Evolutionary conservation across 2,888 invertebrate species (phyloP), one percentile per base, ranked within the genome.

Genomic region (Euplagia quadripunctaria): DNA sequence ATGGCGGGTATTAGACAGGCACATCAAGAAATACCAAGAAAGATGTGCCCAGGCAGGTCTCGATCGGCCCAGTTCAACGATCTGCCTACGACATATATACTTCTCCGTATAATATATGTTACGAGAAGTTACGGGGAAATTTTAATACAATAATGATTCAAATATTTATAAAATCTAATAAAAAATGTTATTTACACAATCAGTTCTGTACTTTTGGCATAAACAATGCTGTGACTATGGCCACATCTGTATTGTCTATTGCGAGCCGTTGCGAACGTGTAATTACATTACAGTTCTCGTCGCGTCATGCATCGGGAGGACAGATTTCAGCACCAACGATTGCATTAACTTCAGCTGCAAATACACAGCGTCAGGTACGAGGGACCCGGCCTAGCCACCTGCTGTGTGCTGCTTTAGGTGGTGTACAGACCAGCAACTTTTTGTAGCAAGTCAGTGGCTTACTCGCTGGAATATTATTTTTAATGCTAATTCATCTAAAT

Each of bases 171-270:
- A 83, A 79, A 84, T 72, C 70, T 72, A 72, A 70, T 77, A 78
- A 72, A 8, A 82, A 80, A 77, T 77, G 77, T 74, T 55, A 88
- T 87, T 79, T 88, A 88, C 84, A 85, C 51, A 72, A 73, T 87
- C 83, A 86, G 85, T 87, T 87, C 87, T 87, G 85, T 87, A 85
- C 81, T 85, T 86, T 87, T 86, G 88, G 85, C 86, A 78, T 71
- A 74, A 70, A 74, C 73, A 73, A 70, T 42, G 52, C 31, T 46
- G 68, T 55, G 64, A 64, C 43, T 52, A 51, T 61, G 49, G 49
- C 20, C 67, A 55, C 67, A 16, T 55, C 31, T 64, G 31, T 61
- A 68, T 66, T 65, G 68, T 68, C 68, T 51, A 64, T 67, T 20
- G 68, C 64, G 52, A 20, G 63, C 63, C 66, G n/a, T 55, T 31